Evolutionary conservation across 2,113 vertebrate species (phyloP), one percentile per base, ranked within the genome.

Genomic region (Neogobius melanostomus): DNA sequence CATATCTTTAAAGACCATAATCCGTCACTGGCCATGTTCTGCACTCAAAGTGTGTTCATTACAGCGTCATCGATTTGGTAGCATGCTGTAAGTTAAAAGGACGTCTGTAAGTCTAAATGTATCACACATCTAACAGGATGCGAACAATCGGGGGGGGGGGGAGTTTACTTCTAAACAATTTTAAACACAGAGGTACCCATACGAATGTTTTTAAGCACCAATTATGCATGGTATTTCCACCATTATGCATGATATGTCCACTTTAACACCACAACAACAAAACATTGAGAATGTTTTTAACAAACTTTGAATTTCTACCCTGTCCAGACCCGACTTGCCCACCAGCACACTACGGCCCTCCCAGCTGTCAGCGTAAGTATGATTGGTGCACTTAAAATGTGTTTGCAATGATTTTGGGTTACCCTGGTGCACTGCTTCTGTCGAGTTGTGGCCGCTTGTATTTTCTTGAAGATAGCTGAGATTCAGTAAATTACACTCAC

Each of bases 311-410:
- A 6, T 6, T 61, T 46, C 56, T 61, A 46, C 59, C 59, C 42
- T 72, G 15, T 60, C 0, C 14, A 91, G 9, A 5, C 81, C 90
- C 47, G 75, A 6, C 53, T 64, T 95, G 92, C 82, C 90, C 91
- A 54, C 77, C 68, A 57, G 93, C 93, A 4, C 92, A 89, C 83
- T 95, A 93, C 50, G 91, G 92, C 71, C 59, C 84, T 15, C 85
- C 86, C 21, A 85, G 15, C 49, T 94, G 94, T 76, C 91, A 89
- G 28, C 8, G 89, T 94, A 81, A 95, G 93, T 93, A 61, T 64
- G 0, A 0, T 69, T 11, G 63, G 8, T 45, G 50, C 61, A 8
- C n/a, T 53, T 21, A 53, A 12, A 72, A 5, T 14, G 28, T 74
- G 46, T 74, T 75, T 62, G 50, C 63, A 72, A 9, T 65, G 21